Evolutionary conservation across 2,113 vertebrate species (phyloP), one percentile per base, ranked within the genome.

Genomic region (Scartelaos histophorus): DNA sequence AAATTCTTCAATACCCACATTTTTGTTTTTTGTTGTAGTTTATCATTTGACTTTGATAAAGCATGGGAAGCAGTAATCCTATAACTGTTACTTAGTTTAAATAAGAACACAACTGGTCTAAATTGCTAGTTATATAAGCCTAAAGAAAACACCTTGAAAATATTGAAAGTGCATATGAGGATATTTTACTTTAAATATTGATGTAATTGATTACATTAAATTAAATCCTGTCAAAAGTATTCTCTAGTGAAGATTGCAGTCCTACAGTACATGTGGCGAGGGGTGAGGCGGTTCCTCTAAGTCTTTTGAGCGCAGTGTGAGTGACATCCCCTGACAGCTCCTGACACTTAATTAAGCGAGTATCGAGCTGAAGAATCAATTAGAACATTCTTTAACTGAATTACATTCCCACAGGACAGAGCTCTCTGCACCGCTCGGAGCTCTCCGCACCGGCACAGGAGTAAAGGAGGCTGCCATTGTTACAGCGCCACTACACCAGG

Each of bases 301-400:
- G 56, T 58, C 56, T 22, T 13, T 58, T 43, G 38, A 43, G 38
- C 7, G 38, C 38, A 43, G 38, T 29, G 29, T 56, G 57, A 61
- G 13, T 34, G 24, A 34, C 58, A 34, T 16, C 24, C 58, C 58
- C 58, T 34, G 58, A 64, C 61, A 64, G 61, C 61, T 64, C 57
- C 61, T 35, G 29, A 19, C 61, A 35, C 7, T n/a, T n/a, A n/a
- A 34, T 64, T 64, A 64, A 64, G 25, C 15, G 16, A 61, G 24
- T 29, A 61, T 61, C 5, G 58, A 16, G 13, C 24, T 6, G 57
- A 60, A 61, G 25, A 61, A 29, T 61, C 58, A 34, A 61, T 61
- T 61, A 12, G 25, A 64, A 43, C 34, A 64, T 38, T 43, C 34
- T 38, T 43, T 21, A 43, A 43, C 7, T 38, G 17, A 38, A 64